Conservation (phyloP, 2,888 invertebrate genomes). For the Coronaproctus castanopsis region DNA sequence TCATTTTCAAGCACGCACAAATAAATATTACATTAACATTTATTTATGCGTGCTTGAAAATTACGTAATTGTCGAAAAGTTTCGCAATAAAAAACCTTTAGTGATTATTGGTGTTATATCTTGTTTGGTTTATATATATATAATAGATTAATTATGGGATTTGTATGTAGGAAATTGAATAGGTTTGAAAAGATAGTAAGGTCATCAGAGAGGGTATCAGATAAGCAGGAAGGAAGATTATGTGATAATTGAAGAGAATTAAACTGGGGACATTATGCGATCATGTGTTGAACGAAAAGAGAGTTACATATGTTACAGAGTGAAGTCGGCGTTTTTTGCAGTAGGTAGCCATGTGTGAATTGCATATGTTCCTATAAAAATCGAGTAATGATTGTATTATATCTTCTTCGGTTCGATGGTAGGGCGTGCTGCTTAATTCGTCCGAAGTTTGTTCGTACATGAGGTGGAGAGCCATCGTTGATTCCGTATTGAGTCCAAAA, state of each 20-base stretch:
- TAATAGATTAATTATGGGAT: not conserved
- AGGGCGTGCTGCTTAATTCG: not conserved
- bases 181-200: not conserved
- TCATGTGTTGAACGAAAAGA: not conserved
- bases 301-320: not conserved
- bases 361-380: not conserved
- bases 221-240: not conserved
- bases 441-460: not conserved
- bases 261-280: not conserved
- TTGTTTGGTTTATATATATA: too few relatives aligned
- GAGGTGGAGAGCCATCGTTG: not conserved
- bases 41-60: too few relatives aligned
- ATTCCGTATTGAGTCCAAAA: not conserved
- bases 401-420: not conserved
- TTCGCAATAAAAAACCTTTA: too few relatives aligned
- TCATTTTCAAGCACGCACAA: too few relatives aligned
- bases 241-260: not conserved
- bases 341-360: not conserved
- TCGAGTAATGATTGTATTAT: not conserved
- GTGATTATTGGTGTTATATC: too few relatives aligned
- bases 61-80: too few relatives aligned
- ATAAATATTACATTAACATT: too few relatives aligned
- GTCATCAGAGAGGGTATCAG: not conserved
- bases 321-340: not conserved
- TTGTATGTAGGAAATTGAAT: not conserved